A percentile compares a stretch with the other conserved stretches of the same genome.
Evolutionary conservation across 1,140 invertebrate genomes (phyloP).

Genomic region (Brachionus asplanchnoidis): DNA sequence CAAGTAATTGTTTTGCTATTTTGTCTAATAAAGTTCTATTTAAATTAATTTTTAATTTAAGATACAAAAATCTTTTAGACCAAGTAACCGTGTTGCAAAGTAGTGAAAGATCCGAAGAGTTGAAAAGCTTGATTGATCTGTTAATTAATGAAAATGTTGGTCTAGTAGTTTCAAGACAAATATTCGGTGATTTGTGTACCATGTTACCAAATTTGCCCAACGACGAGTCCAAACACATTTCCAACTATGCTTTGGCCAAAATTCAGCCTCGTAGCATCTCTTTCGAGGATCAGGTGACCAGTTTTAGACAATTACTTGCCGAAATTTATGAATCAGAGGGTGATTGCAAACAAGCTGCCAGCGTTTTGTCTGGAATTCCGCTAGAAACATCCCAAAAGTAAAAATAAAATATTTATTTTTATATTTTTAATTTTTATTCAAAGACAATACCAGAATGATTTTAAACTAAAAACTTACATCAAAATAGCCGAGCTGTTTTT

Average conservation of each 20-base stretch:
- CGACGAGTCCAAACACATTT: conserved; percentile 77
- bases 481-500: conserved; percentile 94
- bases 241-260: conserved; percentile 87
- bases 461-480: conserved; percentile 91
- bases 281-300: conserved; percentile 89
- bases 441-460: conserved; percentile 89
- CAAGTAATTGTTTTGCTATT: background rate
- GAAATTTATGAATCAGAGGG: conserved; percentile 90
- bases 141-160: conserved; percentile 80
- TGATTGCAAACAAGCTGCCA: conserved; percentile 87
- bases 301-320: conserved; percentile 87
- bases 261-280: conserved; percentile 93
- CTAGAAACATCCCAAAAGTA: conserved; percentile 94
- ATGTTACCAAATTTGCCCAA: conserved; percentile 72
- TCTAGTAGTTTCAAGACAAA: conserved; percentile 89
- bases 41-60: background rate
- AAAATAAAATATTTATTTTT: conserved; percentile 42
- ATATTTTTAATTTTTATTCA: conserved; percentile 42
- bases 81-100: background rate
- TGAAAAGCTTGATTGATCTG: conserved; percentile 45
- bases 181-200: conserved; percentile 83
- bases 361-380: conserved; percentile 87
- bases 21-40: background rate
- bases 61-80: conserved; percentile 13
- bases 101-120: background rate